Evolutionary conservation across 2,888 invertebrate species (phyloP), one percentile per base, ranked within the genome.

Genomic region (Agonopterix subpropinquella): DNA sequence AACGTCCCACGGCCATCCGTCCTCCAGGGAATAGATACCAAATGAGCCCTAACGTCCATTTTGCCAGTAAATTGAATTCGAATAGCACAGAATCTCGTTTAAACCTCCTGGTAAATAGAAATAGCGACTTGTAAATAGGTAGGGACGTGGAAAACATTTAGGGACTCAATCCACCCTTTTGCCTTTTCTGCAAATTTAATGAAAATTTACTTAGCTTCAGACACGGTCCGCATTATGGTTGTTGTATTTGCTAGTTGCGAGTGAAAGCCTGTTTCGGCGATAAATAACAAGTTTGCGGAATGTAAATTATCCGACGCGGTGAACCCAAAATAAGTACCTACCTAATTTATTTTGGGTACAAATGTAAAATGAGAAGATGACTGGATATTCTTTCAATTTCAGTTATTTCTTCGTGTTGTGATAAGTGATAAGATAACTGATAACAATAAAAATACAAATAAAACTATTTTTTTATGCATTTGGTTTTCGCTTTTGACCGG

Each of bases 21-120:
- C 61, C 61, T 60, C 58, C 57, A 57, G 64, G 60, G 69, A 72
- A 71, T 65, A 70, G 69, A 65, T 66, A 66, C 67, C 68, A 77
- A 81, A 80, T 77, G 78, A 73, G 67, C 67, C 77, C 69, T 70
- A 72, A 71, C 71, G 74, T 73, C 77, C 78, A 76, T 77, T 81
- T 79, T 75, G 75, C 74, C 75, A 74, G 77, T 73, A 80, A 85
- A 87, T 86, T 84, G 83, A 87, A 87, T 84, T 73, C 71, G 70
- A 80, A 84, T 77, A 66, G 79, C 70, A 58, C 61, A 60, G 70
- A 74, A 73, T 75, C 72, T 67, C 75, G 71, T 69, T 76, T 70
- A 65, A 70, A 68, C 64, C 70, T 68, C 48, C 70, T 67, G 61
- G 77, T 77, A 28, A 28, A 28, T 28, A 28, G 28, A 82, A 83